Conservation (phyloP, 2,888 invertebrate species). For the Apodemia hepburni region DNA sequence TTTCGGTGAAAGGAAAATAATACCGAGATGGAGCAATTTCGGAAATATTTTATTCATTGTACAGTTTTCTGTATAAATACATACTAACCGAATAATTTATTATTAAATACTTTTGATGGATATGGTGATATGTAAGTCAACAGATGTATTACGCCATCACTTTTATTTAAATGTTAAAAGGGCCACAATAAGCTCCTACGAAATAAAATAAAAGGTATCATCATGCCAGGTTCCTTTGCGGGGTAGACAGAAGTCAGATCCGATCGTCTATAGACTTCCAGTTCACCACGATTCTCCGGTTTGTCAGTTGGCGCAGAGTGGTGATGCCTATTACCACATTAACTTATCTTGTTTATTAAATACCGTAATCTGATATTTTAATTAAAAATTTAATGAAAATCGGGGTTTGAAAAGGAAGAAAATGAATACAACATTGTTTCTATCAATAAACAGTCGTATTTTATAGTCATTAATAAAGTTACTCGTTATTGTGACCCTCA, state of each 20-base stretch:
- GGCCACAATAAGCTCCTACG: no score
- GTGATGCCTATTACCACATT: background rate
- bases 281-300: no score
- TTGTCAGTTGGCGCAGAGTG: no score
- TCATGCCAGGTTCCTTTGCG: no score
- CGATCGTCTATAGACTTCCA: no score
- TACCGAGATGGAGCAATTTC: background rate
- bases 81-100: no score
- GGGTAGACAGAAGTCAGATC: no score
- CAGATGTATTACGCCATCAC: no score
- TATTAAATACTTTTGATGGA: no score
- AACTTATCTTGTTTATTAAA: background rate
- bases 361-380: background rate
- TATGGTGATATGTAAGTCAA: no score
- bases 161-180: no score
- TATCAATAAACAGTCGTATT: conserved; percentile 1
- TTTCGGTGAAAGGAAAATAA: conserved; percentile 20
- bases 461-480: conserved; percentile 8
- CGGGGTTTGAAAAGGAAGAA: background rate
- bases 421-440: conserved; percentile 8
- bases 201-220: no score
- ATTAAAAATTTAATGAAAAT: background rate
- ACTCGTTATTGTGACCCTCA: background rate
- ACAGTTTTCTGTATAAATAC: background rate
- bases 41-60: background rate